Base-by-base conservation (phyloP, 2,797 vertebrate genomes). In the Alauda arvensis region DNA sequence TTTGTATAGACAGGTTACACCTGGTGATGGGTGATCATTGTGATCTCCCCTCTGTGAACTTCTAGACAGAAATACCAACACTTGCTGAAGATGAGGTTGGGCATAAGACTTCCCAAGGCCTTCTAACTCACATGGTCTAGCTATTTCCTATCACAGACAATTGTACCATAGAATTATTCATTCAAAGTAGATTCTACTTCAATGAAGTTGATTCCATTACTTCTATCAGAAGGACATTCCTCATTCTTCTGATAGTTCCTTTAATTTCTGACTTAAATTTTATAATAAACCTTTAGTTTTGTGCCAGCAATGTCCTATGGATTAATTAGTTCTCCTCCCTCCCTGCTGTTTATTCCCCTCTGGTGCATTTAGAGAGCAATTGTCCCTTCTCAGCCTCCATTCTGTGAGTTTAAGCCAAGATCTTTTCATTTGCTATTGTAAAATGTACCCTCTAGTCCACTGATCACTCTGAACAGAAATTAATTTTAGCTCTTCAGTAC, bases 211-310 rank as follows among this genome's bases (percentile, higher is more conserved):
- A 78, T 80, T 68, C 39, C 28, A 68, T 72, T 85, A 61, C n/a
- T 89, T 85, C 61, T 83, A 34, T 68, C 59, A 88, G 61, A 74
- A 91, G 12, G 25, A 55, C 14, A 68, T 75, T 84, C 10, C 14
- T 82, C 37, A 43, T 87, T 77, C 66, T 31, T 87, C 40, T 89
- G 25, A 55, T 26, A 68, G 15, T 57, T 80, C 51, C 56, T 80
- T 57, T 75, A 55, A 83, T 62, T 89, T 85, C 33, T 85, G 57
- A 83, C 55, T 68, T 72, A 85, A 78, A 77, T 80, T 85, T 77
- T 80, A 34, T 61, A 75, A 85, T 51, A 28, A 68, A 29, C 11
- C 14, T 60, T 74, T 83, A 33, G 0, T 75, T 88, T 75, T 75
- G 51, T 90, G 77, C 62, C 83, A 91, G n/a, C 20, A 33, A 37